Percentiles rank a stretch among this genome's conserved stretches.
These are phyloP conservation scores for Brachionus rotundiformis DNA, from an alignment of 1,140 invertebrate genomes.

Conservation along the genomic window DNA sequence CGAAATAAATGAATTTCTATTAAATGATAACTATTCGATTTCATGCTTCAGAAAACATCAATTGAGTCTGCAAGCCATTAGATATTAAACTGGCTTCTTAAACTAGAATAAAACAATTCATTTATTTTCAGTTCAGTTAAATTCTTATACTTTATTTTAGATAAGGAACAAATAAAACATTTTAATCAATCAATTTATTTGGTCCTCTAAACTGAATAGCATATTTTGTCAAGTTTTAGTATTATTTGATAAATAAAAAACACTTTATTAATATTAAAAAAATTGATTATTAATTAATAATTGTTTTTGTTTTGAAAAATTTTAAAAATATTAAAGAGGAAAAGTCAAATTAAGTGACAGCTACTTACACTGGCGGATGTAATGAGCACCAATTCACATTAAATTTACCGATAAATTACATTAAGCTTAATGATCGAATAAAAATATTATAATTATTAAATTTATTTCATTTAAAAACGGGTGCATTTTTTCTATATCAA, in stretches of 20 bases:
- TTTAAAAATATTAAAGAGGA: too few species aligned
- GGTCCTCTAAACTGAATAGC: too few species aligned
- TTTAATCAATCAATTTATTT: background rate
- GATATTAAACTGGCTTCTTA: background rate
- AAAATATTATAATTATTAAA: background rate
- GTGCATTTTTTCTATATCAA: background rate
- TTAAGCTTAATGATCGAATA: background rate
- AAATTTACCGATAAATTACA: background rate
- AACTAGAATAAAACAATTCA: background rate
- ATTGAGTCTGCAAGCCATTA: background rate
- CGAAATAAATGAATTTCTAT: background rate
- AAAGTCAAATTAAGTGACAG: too few species aligned
- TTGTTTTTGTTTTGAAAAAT: too few species aligned
- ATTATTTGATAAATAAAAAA: too few species aligned
- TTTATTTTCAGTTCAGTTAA: slow-evolving; percentile 5
- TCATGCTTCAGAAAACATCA: background rate
- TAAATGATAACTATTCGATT: slow-evolving; percentile 1
- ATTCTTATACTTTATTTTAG: background rate
- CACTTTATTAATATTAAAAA: too few species aligned
- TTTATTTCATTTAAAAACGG: background rate
- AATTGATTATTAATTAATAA: too few species aligned
- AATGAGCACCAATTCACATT: too few species aligned
- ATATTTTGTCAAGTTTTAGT: too few species aligned
- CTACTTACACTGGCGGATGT: too few species aligned
- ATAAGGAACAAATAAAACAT: background rate